Evolutionary conservation across 2,888 invertebrate genomes (phyloP).

Genomic region (Lordiphosa fenestrarum): DNA sequence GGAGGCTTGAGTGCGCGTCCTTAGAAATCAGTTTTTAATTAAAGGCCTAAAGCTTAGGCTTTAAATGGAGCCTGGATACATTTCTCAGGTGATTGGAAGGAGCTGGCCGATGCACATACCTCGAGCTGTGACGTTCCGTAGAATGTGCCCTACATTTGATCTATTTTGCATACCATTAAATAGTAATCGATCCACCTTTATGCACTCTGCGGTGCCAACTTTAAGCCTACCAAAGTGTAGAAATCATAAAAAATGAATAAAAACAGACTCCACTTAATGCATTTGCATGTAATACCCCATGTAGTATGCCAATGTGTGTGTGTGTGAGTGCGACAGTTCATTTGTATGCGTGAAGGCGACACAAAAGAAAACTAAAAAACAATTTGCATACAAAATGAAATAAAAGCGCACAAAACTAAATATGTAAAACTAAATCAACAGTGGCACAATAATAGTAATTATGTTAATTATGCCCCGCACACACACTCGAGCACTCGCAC

Average conservation of each 20-base stretch:
- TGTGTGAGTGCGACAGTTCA: constrained; percentile 10
- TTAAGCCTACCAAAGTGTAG: constrained; percentile 5
- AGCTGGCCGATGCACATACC: no score
- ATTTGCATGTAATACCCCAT: not conserved
- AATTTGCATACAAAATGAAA: constrained; percentile 63
- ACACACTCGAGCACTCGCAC: no score
- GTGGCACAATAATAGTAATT: constrained; percentile 69
- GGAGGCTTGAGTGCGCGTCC: not conserved
- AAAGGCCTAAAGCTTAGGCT: constrained; percentile 27
- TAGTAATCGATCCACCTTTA: no score
- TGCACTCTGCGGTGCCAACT: not conserved
- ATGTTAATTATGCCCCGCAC: constrained; percentile 63
- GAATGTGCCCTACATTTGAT: no score
- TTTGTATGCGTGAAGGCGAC: constrained; percentile 21
- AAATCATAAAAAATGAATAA: not conserved
- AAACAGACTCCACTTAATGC: not conserved
- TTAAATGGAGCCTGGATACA: not conserved
- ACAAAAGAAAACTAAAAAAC: constrained; percentile 35
- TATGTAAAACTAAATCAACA: constrained; percentile 72
- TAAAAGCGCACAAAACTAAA: constrained; percentile 45
- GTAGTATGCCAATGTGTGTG: constrained; percentile 2
- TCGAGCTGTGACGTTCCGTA: no score
- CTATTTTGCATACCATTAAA: no score
- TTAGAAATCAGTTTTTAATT: constrained; percentile 58
- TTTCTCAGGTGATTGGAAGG: no score